Evolutionary conservation across 1,140 invertebrate genomes (phyloP), one percentile per base, ranked within the genome.

Genomic region (Lasaia peninsularis): DNA sequence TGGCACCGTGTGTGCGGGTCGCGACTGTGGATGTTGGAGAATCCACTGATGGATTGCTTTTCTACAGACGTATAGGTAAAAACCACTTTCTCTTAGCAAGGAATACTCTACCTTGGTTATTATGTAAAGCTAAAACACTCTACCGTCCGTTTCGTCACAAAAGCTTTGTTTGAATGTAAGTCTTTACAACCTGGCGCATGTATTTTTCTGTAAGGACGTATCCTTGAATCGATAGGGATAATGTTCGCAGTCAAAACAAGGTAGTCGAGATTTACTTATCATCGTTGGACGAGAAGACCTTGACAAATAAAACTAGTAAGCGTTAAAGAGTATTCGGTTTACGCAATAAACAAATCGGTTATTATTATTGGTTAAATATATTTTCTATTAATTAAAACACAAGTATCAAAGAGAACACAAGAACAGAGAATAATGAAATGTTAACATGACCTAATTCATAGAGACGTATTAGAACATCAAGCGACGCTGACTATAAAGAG

Each of bases 31-130:
- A 70, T 79, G 80, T 71, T 61, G 69, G 69, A 76, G 75, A 78
- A 80, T 78, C 75, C 75, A 78, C 86, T 86, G 82, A 88, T 88
- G 86, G 84, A 88, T 86, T 88, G 82, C 84, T 86, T 84, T 87
- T 86, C 71, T 79, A 78, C 75, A 73, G 78, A 86, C 79, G 75
- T 88, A 76, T 88, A 88, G 86, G 86, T 88, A 88, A 86, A 82
- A 75, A 79, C 82, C 67, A 71, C 54, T 63, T 55, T 44, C 53
- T 40, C 37, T 24, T 54, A 54, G 24, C 20, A 37, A 40, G 21
- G 14, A 24, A 12, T 24, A 10, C n/a, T 50, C 16, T 54, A 12
- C 21, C 14, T 40, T 14, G 33, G 33, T 56, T 50, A 35, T 11
- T 16, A 44, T 52, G 37, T 35, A 49, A 57, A 32, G 7, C 40